Evolutionary conservation across 2,888 invertebrate genomes (phyloP).

Genomic region (Amphipyra berbera): DNA sequence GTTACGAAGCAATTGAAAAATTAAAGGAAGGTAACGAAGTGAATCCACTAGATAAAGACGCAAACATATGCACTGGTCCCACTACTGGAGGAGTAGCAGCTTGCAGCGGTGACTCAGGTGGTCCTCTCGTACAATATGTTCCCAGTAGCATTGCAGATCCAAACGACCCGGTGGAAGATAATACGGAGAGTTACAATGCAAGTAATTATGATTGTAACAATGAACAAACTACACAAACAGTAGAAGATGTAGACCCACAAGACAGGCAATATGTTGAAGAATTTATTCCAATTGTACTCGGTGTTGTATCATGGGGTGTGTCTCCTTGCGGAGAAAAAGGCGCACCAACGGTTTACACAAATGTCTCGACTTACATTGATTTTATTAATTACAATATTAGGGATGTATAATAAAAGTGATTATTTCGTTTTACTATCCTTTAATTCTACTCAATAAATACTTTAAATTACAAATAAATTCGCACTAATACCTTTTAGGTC

Average conservation of each 20-base stretch:
- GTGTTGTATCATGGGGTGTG: constrained; percentile 89
- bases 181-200: constrained; percentile 35
- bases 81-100: constrained; percentile 84
- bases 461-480: constrained; percentile 11
- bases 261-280: constrained; percentile 45
- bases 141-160: constrained; percentile 49
- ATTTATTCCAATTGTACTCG: constrained; percentile 77
- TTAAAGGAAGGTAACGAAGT: constrained; percentile 73
- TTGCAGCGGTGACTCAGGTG: constrained; percentile 90
- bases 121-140: constrained; percentile 81
- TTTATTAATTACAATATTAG: constrained; percentile 76
- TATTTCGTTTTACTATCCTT: constrained; percentile 31
- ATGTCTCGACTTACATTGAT: constrained; percentile 83
- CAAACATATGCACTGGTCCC: constrained; percentile 89
- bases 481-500: background rate
- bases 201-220: constrained; percentile 28
- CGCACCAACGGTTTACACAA: constrained; percentile 88
- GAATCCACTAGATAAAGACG: constrained; percentile 79
- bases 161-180: constrained; percentile 54
- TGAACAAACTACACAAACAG: constrained; percentile 19
- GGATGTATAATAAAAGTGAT: constrained; percentile 41
- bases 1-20: constrained; percentile 77
- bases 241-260: constrained; percentile 12
- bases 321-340: constrained; percentile 86
- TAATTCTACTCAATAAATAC: constrained; percentile 44